Base-by-base conservation (phyloP, 2,888 invertebrate species). In the Notocelia uddmanniana region DNA sequence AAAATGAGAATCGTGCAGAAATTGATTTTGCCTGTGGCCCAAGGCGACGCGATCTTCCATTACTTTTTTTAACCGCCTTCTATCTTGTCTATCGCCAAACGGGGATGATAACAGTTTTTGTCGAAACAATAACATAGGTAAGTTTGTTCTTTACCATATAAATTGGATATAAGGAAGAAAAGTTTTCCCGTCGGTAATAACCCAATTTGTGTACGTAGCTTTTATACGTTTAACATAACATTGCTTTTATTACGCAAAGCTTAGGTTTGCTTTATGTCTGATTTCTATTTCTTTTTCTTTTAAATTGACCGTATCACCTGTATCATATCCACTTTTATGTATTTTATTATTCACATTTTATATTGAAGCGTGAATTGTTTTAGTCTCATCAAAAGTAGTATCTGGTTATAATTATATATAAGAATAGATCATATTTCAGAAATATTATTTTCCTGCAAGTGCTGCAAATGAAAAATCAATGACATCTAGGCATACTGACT, bases 1-100 rank as follows among this genome's bases (percentile, higher is more conserved):
- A 83, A 85, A 83, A 85, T 83, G 84, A 82, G 80, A 85, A 86
- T 83, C 85, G 84, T 80, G 79, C 79, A 80, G 80, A 87, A 89
- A 89, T 90, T 87, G 88, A 88, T 89, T 89, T 88, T 82, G 79
- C 84, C 81, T 78, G 80, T 82, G 77, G 83, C 87, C 83, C 78
- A 77, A 77, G 84, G 85, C 86, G 80, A 74, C 73, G 74, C 79
- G 82, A 79, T 81, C 82, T 81, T 80, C 82, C 76, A 84, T 85
- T 85, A 83, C 81, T 80, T 83, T 79, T 84, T 83, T 81, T 77
- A 76, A 71, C 69, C 76, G 68, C 74, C 74, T 75, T 78, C 76
- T 78, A 77, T 78, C 76, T 76, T 76, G 73, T 78, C 75, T 78
- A 75, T 76, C 75, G 78, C 74, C 76, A 73, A 78, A 76, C 76